Evolutionary conservation across 2,113 vertebrate species (phyloP).

Genomic region (Dipodomys merriami): DNA sequence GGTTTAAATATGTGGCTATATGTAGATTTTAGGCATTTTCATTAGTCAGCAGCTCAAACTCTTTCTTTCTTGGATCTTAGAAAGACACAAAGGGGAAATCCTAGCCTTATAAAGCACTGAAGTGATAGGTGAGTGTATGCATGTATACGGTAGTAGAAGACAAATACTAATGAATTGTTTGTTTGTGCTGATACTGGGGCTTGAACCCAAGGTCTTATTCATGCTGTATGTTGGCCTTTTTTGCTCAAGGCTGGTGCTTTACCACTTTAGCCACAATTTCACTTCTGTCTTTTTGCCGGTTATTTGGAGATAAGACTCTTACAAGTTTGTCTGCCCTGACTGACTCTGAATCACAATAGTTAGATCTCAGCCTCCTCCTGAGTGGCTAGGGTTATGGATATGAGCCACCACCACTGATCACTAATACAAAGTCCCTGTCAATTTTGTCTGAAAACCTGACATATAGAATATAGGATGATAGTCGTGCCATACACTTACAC

Average conservation of each 20-base stretch:
- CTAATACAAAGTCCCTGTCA: background rate
- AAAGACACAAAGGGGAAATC: slow-evolving; percentile 38
- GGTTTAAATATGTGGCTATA: slow-evolving; percentile 19
- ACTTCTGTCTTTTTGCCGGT: too few species aligned
- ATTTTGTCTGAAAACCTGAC: slow-evolving; percentile 52
- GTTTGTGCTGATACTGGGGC: too few species aligned
- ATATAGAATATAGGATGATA: background rate
- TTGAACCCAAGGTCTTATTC: too few species aligned
- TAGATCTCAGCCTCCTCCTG: too few species aligned
- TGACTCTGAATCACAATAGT: too few species aligned
- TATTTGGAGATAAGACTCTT: too few species aligned
- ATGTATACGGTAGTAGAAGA: background rate
- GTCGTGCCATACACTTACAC: background rate
- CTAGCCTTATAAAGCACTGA: background rate
- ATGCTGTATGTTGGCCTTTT: too few species aligned
- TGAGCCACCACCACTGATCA: too few species aligned
- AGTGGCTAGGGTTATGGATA: too few species aligned
- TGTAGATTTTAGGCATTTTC: slow-evolving; percentile 45
- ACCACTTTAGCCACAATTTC: too few species aligned
- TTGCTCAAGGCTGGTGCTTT: too few species aligned
- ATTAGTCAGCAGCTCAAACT: slow-evolving; percentile 51
- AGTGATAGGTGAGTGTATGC: background rate
- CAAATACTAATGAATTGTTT: background rate
- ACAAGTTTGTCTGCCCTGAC: too few species aligned
- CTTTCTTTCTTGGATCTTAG: background rate